Conservation (phyloP, 2,797 vertebrate genomes). For the Hippocampus kuda region DNA sequence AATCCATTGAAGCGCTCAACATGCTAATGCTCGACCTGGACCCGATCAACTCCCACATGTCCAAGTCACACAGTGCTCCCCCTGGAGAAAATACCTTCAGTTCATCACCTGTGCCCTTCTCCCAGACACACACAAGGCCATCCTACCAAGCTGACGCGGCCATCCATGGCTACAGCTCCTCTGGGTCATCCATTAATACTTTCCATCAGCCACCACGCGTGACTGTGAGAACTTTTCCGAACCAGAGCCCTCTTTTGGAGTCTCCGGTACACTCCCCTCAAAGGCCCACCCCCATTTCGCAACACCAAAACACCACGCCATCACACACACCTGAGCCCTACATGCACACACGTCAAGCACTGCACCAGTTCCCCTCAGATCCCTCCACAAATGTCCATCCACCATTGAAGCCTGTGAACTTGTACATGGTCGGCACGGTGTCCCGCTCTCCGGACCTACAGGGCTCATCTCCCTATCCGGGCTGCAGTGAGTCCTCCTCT, state of each 20-base stretch:
- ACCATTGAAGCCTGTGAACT: slow-evolving; percentile 50
- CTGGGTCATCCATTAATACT: slow-evolving; percentile 44
- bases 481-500: slow-evolving; percentile 67
- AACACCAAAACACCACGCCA: slow-evolving; percentile 52
- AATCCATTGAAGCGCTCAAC: slow-evolving; percentile 88
- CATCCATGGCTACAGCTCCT: slow-evolving; percentile 60
- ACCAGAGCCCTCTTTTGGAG: slow-evolving; percentile 61
- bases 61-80: slow-evolving; percentile 83
- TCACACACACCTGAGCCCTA: slow-evolving; percentile 65
- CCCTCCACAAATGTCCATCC: slow-evolving; percentile 49
- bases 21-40: slow-evolving; percentile 94
- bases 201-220: slow-evolving; percentile 49
- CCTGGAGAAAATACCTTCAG: slow-evolving; percentile 63
- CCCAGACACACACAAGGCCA: slow-evolving; percentile 62
- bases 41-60: slow-evolving; percentile 69
- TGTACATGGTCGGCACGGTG: slow-evolving; percentile 32
- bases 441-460: slow-evolving; percentile 65
- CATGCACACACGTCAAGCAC: slow-evolving; percentile 39
- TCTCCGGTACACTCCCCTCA: slow-evolving; percentile 57
- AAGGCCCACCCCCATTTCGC: slow-evolving; percentile 46
- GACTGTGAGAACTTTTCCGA: slow-evolving; percentile 41
- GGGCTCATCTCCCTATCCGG: slow-evolving; percentile 56
- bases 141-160: slow-evolving; percentile 68
- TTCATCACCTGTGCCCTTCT: slow-evolving; percentile 64
- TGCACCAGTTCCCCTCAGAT: slow-evolving; percentile 38